Base-by-base conservation (phyloP, 2,888 invertebrate species). In the Caradrina clavipalpis region DNA sequence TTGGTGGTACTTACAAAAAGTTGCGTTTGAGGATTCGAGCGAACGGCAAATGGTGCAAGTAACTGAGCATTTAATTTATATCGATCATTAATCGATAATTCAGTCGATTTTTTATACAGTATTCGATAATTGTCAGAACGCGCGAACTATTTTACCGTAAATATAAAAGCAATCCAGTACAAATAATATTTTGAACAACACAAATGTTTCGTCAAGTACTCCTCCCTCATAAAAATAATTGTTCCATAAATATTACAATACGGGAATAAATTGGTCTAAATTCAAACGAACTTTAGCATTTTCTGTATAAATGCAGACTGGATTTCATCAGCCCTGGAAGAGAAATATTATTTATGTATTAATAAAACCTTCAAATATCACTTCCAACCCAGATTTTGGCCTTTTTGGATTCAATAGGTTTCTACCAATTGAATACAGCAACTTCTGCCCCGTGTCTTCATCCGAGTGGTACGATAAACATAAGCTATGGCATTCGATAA, bases 291-390 rank as follows among this genome's bases (percentile, higher is more conserved):
- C 63, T 86, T 88, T 1, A 93, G 67, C 78, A 96, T 89, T 78
- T 90, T 93, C 80, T 94, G 86, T 82, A 96, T 90, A 78, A 96
- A 96, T 31, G 91, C 93, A 50, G 89, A 82, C 87, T 96, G 96
- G 77, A 96, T 93, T 86, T 94, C 91, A 67, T 95, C 94, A 49
- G 96, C 96, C 81, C 96, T 96, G 93, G 54, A 94, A 71, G 75
- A 77, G 15, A 55, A 55, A 0, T n/a, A n/a, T n/a, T n/a, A n/a
- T n/a, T n/a, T 15, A 58, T 6, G 8, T n/a, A 6, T 45, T 11
- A 54, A n/a, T 35, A 35, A 31, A 31, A 56, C 5, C 1, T 17
- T 31, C 5, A 21, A 8, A n/a, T 39, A 11, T 39, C 7, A 39
- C 39, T 39, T 7, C n/a, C 7, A 13, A 42, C 13, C 42, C 42